These are phyloP conservation scores for Aradus depressus DNA, from an alignment of 2,888 invertebrate genomes.

Conservation along the genomic window DNA sequence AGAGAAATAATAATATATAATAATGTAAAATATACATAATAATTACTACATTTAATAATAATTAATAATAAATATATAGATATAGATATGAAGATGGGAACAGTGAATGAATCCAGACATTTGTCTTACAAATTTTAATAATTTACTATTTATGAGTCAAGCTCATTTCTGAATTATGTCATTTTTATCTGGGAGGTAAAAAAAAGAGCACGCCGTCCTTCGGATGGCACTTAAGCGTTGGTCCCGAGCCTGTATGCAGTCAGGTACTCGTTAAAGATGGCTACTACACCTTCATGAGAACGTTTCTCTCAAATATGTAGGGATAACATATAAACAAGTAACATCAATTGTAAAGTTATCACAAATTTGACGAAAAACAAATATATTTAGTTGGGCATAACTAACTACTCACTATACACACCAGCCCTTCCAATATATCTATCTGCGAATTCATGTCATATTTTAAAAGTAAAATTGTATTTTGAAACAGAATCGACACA, in stretches of 20 bases:
- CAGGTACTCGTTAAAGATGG: too few relatives aligned
- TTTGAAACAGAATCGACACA: too few relatives aligned
- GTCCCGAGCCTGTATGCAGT: too few relatives aligned
- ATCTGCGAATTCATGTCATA: too few relatives aligned
- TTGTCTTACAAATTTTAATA: too few relatives aligned
- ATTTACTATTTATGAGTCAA: too few relatives aligned
- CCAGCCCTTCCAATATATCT: slow-evolving; percentile 7
- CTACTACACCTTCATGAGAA: neutral
- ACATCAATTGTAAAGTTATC: neutral
- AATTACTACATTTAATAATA: neutral
- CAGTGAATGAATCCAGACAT: too few relatives aligned
- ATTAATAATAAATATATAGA: neutral
- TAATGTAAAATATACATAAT: neutral
- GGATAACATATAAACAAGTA: neutral
- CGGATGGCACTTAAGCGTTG: too few relatives aligned
- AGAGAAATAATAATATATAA: neutral
- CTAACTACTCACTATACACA: slow-evolving; percentile 2
- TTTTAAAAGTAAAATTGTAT: slow-evolving; percentile 8
- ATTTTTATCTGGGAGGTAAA: too few relatives aligned
- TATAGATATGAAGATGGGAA: too few relatives aligned
- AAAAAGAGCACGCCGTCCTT: too few relatives aligned
- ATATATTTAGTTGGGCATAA: neutral
- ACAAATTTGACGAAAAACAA: neutral
- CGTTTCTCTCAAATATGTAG: neutral
- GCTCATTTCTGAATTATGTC: too few relatives aligned